Conservation (phyloP, 2,797 vertebrate genomes). For the Loriculus beryllinus region DNA sequence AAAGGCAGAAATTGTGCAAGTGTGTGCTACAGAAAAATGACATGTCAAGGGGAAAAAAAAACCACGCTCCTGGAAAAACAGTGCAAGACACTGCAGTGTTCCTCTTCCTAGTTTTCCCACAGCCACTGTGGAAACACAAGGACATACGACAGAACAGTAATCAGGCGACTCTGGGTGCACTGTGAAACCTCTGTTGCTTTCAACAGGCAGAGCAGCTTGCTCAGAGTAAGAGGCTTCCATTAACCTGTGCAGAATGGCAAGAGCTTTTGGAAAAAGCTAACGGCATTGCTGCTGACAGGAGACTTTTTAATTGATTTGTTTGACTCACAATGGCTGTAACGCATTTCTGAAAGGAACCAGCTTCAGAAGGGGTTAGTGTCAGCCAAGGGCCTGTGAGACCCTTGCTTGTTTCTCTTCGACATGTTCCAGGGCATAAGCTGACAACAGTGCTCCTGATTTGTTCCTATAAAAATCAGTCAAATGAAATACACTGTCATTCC, state of each 20-base stretch:
- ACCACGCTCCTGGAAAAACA: neutral
- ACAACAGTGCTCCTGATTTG: neutral
- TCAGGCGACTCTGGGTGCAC: neutral
- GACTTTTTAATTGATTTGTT: neutral
- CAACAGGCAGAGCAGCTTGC: neutral
- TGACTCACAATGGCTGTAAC: slow-evolving; percentile 7
- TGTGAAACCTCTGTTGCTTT: slow-evolving; percentile 8
- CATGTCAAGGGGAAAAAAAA: neutral
- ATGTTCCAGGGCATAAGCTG: neutral
- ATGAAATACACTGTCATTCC: neutral
- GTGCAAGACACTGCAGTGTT: neutral
- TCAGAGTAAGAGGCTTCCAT: neutral
- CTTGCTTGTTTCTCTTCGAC: slow-evolving; percentile 20
- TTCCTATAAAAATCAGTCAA: slow-evolving; percentile 3
- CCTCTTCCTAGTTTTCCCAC: slow-evolving; percentile 6
- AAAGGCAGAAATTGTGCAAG: slow-evolving; percentile 4
- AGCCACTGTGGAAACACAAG: neutral
- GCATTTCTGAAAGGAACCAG: slow-evolving; percentile 2
- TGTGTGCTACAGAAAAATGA: neutral
- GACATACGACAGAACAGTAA: neutral
- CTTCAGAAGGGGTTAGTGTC: slow-evolving; percentile 11
- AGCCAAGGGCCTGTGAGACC: slow-evolving; percentile 19
- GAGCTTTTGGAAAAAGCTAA: neutral
- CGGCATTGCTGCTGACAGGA: neutral
- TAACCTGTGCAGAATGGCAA: neutral